These are phyloP conservation scores for Taeniopygia guttata DNA, from an alignment of 2,797 vertebrate species.

Conservation along the genomic window DNA sequence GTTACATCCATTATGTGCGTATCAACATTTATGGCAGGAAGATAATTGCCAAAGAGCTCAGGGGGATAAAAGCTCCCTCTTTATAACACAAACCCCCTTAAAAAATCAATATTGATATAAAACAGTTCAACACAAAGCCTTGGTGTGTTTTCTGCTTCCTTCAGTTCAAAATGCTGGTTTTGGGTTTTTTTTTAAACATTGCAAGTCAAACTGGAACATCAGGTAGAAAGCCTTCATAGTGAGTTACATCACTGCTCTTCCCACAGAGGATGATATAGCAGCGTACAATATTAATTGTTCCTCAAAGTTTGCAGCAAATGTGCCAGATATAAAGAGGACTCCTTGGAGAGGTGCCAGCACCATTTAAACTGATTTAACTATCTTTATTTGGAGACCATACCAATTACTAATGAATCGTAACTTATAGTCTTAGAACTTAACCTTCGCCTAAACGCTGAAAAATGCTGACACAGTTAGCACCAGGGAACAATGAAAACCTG, in stretches of 20 bases:
- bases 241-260: conserved; percentile 29
- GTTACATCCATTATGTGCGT: conserved; percentile 81
- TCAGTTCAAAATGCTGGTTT: conserved; percentile 37
- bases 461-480: not conserved
- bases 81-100: conserved; percentile 67
- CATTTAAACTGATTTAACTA: conserved; percentile 48
- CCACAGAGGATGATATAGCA: not conserved
- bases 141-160: conserved; percentile 40
- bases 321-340: conserved; percentile 27
- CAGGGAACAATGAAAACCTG: not conserved
- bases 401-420: conserved; percentile 34
- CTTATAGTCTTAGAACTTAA: conserved; percentile 3
- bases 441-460: conserved; percentile 7
- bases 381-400: conserved; percentile 44
- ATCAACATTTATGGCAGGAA: conserved; percentile 84
- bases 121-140: conserved; percentile 63
- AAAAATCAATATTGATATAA: conserved; percentile 79
- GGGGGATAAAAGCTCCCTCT: conserved; percentile 77
- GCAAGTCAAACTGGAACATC: conserved; percentile 16
- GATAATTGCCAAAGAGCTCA: conserved; percentile 80
- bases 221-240: not conserved
- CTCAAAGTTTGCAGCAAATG: conserved; percentile 50
- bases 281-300: conserved; percentile 44
- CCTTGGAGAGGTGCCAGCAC: conserved; percentile 47
- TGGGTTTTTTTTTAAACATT: not conserved